These are phyloP conservation scores for Macrophya alboannulata DNA, from an alignment of 2,888 invertebrate genomes.

Conservation along the genomic window DNA sequence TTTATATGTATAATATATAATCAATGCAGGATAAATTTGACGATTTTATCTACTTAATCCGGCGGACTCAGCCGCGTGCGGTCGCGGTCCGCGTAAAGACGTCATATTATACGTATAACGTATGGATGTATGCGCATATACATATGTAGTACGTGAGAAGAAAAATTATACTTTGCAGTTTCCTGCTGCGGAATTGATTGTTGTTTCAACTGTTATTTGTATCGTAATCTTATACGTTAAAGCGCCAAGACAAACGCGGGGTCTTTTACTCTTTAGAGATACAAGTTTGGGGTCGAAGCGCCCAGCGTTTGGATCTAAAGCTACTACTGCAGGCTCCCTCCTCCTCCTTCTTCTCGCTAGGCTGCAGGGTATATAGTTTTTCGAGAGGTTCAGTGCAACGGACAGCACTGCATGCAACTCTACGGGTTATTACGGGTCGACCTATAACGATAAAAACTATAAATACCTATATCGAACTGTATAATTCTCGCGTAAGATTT, in stretches of 20 bases:
- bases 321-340: background rate
- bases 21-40: no score
- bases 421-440: constrained; percentile 51
- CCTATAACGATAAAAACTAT: constrained; percentile 59
- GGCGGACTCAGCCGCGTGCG: no score
- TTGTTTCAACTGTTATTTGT: constrained; percentile 37
- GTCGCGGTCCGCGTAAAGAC: no score
- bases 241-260: background rate
- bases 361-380: background rate
- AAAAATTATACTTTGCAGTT: background rate
- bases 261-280: background rate
- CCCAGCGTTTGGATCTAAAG: background rate
- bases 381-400: constrained; percentile 23
- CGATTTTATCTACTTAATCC: no score
- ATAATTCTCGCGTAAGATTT: constrained; percentile 8
- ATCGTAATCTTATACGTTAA: constrained; percentile 13
- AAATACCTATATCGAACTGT: constrained; percentile 52
- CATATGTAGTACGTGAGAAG: background rate
- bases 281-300: background rate
- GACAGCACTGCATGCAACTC: background rate
- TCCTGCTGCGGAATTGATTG: background rate
- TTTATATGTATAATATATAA: no score
- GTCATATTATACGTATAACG: no score
- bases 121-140: no score
- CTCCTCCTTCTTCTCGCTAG: no score